A percentile compares a stretch with the other conserved stretches of the same genome.
Conservation (phyloP, 1,140 invertebrate species). For the Pentalonia nigronervosa region DNA sequence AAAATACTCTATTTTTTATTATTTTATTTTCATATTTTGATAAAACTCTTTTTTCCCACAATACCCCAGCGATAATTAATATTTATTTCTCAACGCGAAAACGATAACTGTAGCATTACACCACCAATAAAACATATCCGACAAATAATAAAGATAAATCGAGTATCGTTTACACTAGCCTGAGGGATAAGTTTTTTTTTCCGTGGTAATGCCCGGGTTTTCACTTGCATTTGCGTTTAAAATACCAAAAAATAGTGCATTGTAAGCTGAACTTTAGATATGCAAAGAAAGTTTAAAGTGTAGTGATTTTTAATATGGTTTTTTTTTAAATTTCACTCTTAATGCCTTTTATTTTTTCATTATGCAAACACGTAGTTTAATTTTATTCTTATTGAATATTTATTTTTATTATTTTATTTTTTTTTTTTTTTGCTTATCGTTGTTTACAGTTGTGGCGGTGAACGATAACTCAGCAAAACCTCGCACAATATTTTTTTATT, state of each 20-base stretch:
- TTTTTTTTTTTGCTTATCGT: too few relatives aligned
- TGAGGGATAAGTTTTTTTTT: not conserved
- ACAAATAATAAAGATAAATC: not conserved
- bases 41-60: not conserved
- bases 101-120: not conserved
- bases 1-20: not conserved
- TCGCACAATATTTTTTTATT: not conserved
- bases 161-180: not conserved
- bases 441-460: not conserved
- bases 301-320: too few relatives aligned
- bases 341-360: not conserved
- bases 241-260: not conserved
- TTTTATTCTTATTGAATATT: not conserved
- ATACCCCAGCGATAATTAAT: not conserved
- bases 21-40: not conserved
- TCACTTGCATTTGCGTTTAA: not conserved
- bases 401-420: too few relatives aligned
- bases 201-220: not conserved
- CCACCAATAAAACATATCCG: not conserved
- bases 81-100: not conserved
- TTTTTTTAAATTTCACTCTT: not conserved
- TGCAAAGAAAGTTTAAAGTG: not conserved
- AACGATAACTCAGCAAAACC: not conserved
- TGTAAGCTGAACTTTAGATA: not conserved
- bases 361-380: not conserved